Percentiles rank a stretch among this genome's conserved stretches.
These are phyloP conservation scores for Diorhabda sublineata DNA, from an alignment of 1,140 invertebrate species.

Conservation along the genomic window DNA sequence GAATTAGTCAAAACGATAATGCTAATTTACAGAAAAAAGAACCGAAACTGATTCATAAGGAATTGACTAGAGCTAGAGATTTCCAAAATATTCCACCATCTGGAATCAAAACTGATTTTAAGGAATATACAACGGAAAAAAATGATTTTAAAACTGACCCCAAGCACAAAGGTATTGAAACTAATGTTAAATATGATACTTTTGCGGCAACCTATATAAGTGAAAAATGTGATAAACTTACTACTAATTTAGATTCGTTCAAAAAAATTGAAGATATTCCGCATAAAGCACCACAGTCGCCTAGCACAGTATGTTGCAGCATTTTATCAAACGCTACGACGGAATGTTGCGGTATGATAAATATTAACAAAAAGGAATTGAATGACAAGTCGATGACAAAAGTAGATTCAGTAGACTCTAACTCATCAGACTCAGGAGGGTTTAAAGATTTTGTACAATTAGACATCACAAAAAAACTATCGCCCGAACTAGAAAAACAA, in stretches of 20 bases:
- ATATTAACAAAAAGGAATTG: conserved; percentile 40
- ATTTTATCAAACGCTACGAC: conserved; percentile 43
- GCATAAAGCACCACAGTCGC: conserved; percentile 41
- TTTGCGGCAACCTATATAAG: conserved; percentile 29
- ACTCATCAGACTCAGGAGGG: conserved; percentile 46
- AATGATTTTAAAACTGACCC: conserved; percentile 9
- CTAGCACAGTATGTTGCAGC: conserved; percentile 46
- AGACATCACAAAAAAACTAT: conserved; percentile 29
- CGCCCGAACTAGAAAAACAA: conserved; percentile 12
- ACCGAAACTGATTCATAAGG: conserved; percentile 3
- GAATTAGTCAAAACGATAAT: conserved; percentile 8
- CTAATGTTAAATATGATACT: conserved; percentile 26
- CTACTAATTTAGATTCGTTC: conserved; percentile 24
- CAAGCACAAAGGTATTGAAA: conserved; percentile 15
- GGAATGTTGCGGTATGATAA: conserved; percentile 44
- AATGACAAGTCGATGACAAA: conserved; percentile 40
- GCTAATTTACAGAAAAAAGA: conserved; percentile 1
- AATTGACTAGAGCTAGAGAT: conserved; percentile 12
- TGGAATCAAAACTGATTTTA: conserved; percentile 24
- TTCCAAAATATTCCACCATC: conserved; percentile 10
- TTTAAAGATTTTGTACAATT: conserved; percentile 46
- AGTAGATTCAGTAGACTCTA: conserved; percentile 45
- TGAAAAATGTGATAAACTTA: conserved; percentile 40
- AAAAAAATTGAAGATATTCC: conserved; percentile 32
- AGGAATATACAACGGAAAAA: conserved; percentile 21